Percentiles rank a stretch among this genome's conserved stretches.
phyloP scores from a whole-genome alignment of 2,888 invertebrate genomes.

The Tridacna gigas region DNA sequence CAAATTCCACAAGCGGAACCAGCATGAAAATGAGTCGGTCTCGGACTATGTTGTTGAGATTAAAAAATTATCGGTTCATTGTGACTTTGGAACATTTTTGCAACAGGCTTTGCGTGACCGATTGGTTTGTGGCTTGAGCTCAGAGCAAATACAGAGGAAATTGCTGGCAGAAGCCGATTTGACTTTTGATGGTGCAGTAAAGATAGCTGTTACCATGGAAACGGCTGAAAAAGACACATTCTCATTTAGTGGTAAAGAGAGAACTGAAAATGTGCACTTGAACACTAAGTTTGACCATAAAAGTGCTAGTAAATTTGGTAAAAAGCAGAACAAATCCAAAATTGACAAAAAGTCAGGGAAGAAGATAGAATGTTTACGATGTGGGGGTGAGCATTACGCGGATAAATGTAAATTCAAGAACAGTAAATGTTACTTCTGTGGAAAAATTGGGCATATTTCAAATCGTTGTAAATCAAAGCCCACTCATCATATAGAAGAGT shows the following conservation, averaged over 20 bases:
- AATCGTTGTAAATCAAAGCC: slow-evolving; percentile 10
- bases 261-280: background rate
- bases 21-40: slow-evolving; percentile 28
- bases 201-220: slow-evolving; percentile 41
- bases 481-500: slow-evolving; percentile 7
- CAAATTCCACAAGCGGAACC: slow-evolving; percentile 40
- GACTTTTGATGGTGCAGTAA: slow-evolving; percentile 15
- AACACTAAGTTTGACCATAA: background rate
- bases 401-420: slow-evolving; percentile 31
- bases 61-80: slow-evolving; percentile 13
- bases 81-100: slow-evolving; percentile 38
- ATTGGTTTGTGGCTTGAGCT: slow-evolving; percentile 38
- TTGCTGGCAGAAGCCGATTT: slow-evolving; percentile 31
- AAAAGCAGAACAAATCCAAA: background rate
- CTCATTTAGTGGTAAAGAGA: slow-evolving; percentile 1
- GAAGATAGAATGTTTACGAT: slow-evolving; percentile 22
- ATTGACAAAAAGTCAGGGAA: background rate
- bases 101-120: slow-evolving; percentile 37
- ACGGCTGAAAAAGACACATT: slow-evolving; percentile 35
- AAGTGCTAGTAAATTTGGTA: background rate
- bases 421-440: slow-evolving; percentile 38
- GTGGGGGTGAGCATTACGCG: slow-evolving; percentile 33
- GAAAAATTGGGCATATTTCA: slow-evolving; percentile 35
- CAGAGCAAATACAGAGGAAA: slow-evolving; percentile 38
- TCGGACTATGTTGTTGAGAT: slow-evolving; percentile 36